phyloP scores from a whole-genome alignment of 2,797 vertebrate genomes.

The Catamblyrhynchus diadema region DNA sequence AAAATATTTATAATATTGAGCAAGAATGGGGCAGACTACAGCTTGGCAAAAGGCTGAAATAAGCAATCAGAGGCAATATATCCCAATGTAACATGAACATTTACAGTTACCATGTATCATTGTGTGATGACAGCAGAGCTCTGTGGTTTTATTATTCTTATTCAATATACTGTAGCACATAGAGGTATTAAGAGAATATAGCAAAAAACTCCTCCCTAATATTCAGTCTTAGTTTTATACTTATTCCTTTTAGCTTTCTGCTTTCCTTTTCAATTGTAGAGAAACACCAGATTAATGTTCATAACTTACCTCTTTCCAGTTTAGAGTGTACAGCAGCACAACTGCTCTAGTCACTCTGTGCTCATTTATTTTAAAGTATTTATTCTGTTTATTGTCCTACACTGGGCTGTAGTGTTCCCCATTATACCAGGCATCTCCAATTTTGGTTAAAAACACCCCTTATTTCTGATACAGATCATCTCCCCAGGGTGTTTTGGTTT shows the following conservation, averaged over 20 bases:
- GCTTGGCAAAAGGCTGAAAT: not conserved
- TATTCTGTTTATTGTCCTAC: conserved; percentile 21
- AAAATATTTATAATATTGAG: conserved; percentile 4
- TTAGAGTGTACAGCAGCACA: not conserved
- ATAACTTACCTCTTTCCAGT: not conserved
- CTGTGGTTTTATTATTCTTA: not conserved
- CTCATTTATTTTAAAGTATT: conserved; percentile 29
- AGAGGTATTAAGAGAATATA: not conserved
- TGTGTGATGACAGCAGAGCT: not conserved
- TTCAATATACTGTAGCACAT: not conserved
- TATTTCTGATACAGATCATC: conserved; percentile 28
- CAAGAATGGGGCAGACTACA: not conserved
- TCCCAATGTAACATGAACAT: not conserved
- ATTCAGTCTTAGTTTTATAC: not conserved
- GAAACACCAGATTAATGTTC: not conserved
- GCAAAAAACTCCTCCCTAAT: not conserved
- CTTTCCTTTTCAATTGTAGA: not conserved
- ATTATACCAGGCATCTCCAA: conserved; percentile 30
- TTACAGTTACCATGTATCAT: not conserved
- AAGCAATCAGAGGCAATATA: not conserved
- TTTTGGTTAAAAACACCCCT: conserved; percentile 43
- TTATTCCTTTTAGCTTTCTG: not conserved
- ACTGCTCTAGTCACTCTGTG: not conserved
- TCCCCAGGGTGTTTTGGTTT: not conserved
- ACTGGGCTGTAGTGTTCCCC: not conserved